phyloP scores from a whole-genome alignment of 2,888 invertebrate genomes.

The Parnassius smintheus region DNA sequence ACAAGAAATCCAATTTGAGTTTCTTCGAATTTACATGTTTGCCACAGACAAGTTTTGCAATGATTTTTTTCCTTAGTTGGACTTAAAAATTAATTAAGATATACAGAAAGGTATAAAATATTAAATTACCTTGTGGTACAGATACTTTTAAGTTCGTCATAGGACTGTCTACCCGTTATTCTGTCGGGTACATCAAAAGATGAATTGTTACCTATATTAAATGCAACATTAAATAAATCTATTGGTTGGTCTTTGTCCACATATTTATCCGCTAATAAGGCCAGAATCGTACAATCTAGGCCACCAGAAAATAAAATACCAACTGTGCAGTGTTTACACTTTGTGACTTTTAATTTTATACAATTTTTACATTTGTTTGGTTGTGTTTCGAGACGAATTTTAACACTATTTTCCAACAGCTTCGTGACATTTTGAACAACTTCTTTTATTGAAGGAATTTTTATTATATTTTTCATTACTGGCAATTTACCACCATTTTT shows the following conservation, averaged over 20 bases:
- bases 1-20: too few relatives aligned
- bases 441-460: constrained; percentile 51
- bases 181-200: constrained; percentile 91
- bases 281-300: constrained; percentile 95
- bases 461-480: constrained; percentile 63
- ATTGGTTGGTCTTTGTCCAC: constrained; percentile 85
- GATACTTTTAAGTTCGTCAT: constrained; percentile 84
- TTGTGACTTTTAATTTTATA: constrained; percentile 42
- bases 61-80: too few relatives aligned
- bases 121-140: constrained; percentile 80
- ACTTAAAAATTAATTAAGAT: too few relatives aligned
- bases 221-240: constrained; percentile 97
- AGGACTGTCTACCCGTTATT: constrained; percentile 86
- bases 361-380: constrained; percentile 84
- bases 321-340: constrained; percentile 84
- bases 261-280: constrained; percentile 88
- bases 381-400: constrained; percentile 81
- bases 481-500: constrained; percentile 45
- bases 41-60: too few relatives aligned
- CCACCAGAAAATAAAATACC: constrained; percentile 97
- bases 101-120: background rate
- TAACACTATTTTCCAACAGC: constrained; percentile 81
- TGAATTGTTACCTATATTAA: constrained; percentile 78
- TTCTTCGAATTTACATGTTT: too few relatives aligned
- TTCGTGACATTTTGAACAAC: constrained; percentile 70